Percentiles rank a stretch among this genome's conserved stretches.
phyloP scores from a whole-genome alignment of 2,888 invertebrate species.

The Girardia tigrina region DNA sequence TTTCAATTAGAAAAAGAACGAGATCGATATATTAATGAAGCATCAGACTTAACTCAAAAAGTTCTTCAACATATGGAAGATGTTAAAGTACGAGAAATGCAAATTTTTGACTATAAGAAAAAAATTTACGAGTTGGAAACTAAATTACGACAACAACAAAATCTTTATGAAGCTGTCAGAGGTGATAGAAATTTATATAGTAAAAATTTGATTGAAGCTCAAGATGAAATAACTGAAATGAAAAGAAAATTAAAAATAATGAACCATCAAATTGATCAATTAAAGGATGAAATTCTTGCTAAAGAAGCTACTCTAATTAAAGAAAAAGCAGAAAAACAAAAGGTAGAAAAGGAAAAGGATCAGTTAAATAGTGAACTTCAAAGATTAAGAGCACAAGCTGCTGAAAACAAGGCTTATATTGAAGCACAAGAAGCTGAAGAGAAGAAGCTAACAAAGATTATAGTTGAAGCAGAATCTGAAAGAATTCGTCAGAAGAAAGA shows the following conservation, averaged over 20 bases:
- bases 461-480: conserved; percentile 61
- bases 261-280: conserved; percentile 64
- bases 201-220: conserved; percentile 60
- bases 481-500: conserved; percentile 62
- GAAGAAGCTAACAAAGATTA: conserved; percentile 59
- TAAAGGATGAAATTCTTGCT: conserved; percentile 66
- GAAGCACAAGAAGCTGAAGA: conserved; percentile 59
- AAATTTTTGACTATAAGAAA: conserved; percentile 62
- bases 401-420: conserved; percentile 58
- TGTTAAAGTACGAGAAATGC: conserved; percentile 53
- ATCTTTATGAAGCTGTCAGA: conserved; percentile 62
- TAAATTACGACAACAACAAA: conserved; percentile 57
- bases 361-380: conserved; percentile 57
- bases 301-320: conserved; percentile 63
- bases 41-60: conserved; percentile 56
- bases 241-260: conserved; percentile 63
- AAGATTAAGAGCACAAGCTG: conserved; percentile 54
- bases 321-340: conserved; percentile 57
- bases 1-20: conserved; percentile 56
- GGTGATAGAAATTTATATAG: conserved; percentile 65
- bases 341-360: conserved; percentile 60
- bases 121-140: conserved; percentile 58
- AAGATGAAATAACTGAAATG: conserved; percentile 52
- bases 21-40: conserved; percentile 56
- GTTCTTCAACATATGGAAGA: conserved; percentile 52